Conservation (phyloP, 2,888 invertebrate genomes). For the Diabrotica balteata region DNA sequence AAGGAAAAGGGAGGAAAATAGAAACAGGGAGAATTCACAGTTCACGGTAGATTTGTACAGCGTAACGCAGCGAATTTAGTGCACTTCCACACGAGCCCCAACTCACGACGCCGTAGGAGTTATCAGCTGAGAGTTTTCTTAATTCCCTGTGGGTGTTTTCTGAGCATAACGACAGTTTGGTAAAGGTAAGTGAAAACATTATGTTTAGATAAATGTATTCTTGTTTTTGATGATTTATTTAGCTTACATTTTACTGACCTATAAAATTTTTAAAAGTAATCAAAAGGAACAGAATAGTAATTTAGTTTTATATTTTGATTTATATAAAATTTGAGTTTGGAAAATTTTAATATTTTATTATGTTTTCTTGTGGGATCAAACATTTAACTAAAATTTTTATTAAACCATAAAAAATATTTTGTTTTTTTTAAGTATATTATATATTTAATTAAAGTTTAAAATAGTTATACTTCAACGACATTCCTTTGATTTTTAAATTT, state of each 20-base stretch:
- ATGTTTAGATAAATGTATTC: background rate
- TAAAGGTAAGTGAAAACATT: constrained; percentile 16
- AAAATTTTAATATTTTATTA: too few relatives aligned
- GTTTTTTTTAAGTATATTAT: too few relatives aligned
- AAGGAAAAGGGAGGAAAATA: constrained; percentile 44
- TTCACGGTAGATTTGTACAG: constrained; percentile 17
- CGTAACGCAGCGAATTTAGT: constrained; percentile 42
- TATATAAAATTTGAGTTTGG: too few relatives aligned
- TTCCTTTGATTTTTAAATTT: too few relatives aligned
- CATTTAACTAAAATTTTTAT: too few relatives aligned
- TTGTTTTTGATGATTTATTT: too few relatives aligned
- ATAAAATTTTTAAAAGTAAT: background rate
- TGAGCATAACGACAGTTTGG: constrained; percentile 15
- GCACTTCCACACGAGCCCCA: constrained; percentile 45
- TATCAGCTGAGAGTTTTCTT: constrained; percentile 15
- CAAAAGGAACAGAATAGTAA: too few relatives aligned
- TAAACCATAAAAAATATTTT: too few relatives aligned
- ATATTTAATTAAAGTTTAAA: too few relatives aligned
- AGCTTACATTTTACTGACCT: background rate
- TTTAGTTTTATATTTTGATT: too few relatives aligned
- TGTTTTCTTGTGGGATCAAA: too few relatives aligned
- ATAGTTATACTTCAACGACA: too few relatives aligned
- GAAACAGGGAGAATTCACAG: constrained; percentile 41
- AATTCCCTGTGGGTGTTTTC: constrained; percentile 18
- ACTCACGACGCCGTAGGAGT: constrained; percentile 32